Evolutionary conservation across 2,888 invertebrate species (phyloP).

Genomic region (Lagria hirta): DNA sequence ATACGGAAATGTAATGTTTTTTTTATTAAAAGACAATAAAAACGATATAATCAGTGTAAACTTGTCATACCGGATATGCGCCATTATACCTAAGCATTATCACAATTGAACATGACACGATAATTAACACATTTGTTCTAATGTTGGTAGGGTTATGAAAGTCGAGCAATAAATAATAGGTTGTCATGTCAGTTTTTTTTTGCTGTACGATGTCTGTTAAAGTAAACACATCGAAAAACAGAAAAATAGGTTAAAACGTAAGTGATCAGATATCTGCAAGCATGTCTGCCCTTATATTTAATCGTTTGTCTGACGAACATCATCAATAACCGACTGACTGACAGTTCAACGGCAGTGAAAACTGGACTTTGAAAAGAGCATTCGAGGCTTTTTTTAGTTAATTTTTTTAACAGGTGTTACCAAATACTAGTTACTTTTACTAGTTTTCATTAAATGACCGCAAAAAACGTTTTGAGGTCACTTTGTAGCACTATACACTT

Average conservation of each 20-base stretch:
- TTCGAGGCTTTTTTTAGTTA: slow-evolving; percentile 20
- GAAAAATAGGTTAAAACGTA: slow-evolving; percentile 20
- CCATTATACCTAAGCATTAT: too few relatives aligned
- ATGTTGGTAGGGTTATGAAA: slow-evolving; percentile 10
- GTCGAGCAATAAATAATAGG: slow-evolving; percentile 10
- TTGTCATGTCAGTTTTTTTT: slow-evolving; percentile 17
- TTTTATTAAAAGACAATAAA: too few relatives aligned
- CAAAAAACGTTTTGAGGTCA: too few relatives aligned
- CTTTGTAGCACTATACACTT: too few relatives aligned
- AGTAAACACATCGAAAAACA: slow-evolving; percentile 19
- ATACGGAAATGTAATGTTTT: too few relatives aligned
- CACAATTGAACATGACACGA: too few relatives aligned
- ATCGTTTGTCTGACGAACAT: slow-evolving; percentile 32
- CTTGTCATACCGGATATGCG: too few relatives aligned
- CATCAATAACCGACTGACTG: slow-evolving; percentile 36
- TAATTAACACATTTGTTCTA: slow-evolving; percentile 14
- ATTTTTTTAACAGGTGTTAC: slow-evolving; percentile 12
- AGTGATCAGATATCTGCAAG: slow-evolving; percentile 23
- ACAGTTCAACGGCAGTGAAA: slow-evolving; percentile 32
- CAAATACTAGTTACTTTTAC: too few relatives aligned
- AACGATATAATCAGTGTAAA: too few relatives aligned
- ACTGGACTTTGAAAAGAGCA: slow-evolving; percentile 28
- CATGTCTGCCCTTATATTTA: slow-evolving; percentile 30
- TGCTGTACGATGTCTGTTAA: too few relatives aligned
- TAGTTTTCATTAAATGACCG: too few relatives aligned